Evolutionary conservation across 2,888 invertebrate genomes (phyloP).

Genomic region (Melieria crassipennis): DNA sequence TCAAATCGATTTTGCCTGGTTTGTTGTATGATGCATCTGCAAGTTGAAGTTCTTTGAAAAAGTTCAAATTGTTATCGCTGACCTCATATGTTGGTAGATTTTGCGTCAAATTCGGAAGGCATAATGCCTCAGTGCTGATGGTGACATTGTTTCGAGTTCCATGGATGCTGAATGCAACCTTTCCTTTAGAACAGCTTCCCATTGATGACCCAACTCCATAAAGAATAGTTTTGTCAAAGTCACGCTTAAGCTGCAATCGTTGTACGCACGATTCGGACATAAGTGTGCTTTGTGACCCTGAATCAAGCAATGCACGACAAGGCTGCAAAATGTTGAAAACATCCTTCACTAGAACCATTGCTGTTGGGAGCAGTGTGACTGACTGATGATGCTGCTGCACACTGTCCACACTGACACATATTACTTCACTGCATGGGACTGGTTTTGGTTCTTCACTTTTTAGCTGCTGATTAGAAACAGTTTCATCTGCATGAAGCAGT

Average conservation of each 20-base stretch:
- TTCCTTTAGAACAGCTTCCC: constrained; percentile 26
- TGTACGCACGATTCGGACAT: constrained; percentile 37
- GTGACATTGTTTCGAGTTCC: too few relatives aligned
- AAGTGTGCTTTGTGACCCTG: constrained; percentile 33
- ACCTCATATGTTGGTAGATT: too few relatives aligned
- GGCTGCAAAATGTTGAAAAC: constrained; percentile 15
- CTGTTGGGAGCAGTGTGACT: constrained; percentile 23
- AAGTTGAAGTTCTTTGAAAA: too few relatives aligned
- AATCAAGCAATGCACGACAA: constrained; percentile 37
- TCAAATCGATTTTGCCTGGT: constrained; percentile 29
- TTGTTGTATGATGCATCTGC: constrained; percentile 23
- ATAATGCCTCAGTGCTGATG: too few relatives aligned
- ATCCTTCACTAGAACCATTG: constrained; percentile 21
- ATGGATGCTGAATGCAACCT: constrained; percentile 29
- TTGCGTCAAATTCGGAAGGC: too few relatives aligned
- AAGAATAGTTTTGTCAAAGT: constrained; percentile 28
- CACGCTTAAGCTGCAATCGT: constrained; percentile 29
- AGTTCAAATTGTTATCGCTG: too few relatives aligned
- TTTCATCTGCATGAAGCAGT: constrained; percentile 22
- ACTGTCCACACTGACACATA: constrained; percentile 10
- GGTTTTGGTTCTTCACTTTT: constrained; percentile 2
- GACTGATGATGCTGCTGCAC: constrained; percentile 17
- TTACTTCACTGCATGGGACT: constrained; percentile 4
- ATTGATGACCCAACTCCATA: constrained; percentile 33
- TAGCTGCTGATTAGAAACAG: background rate